Base-by-base conservation (phyloP, 1,140 invertebrate genomes). In the Cydia amplana region DNA sequence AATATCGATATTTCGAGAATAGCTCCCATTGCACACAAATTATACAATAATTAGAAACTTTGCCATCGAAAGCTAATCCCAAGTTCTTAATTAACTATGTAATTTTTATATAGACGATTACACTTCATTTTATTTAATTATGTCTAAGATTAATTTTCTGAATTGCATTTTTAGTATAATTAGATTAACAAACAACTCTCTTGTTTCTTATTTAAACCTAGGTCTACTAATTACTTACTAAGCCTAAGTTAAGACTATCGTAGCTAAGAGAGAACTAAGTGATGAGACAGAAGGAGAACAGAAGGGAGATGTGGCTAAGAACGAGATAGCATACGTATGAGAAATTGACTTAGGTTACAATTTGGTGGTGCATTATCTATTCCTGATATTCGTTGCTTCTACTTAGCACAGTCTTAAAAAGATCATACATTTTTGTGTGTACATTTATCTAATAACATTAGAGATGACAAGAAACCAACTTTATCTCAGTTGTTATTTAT, bases 131-230 rank as follows among this genome's bases (percentile, higher is more conserved):
- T 88, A 83, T 84, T 88, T 88, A 83, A 84, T 86, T 85, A 87
- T 84, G 82, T 85, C 89, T 92, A 90, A 87, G 85, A 83, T 88
- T 91, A 91, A 88, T 83, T 83, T 86, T 92, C 90, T 91, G 90
- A 91, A 92, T 90, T 90, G 89, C 89, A 90, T 85, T 90, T 90
- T 88, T 90, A 88, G 89, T 81, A 83, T 89, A 85, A 70, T 70
- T 85, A 87, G 85, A 85, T 92, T 90, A 92, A 91, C 90, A 91
- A 92, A 89, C 90, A 92, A 92, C 87, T 92, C 90, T 87, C 82
- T 85, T 86, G 81, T 85, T 87, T 85, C 83, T 86, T 86, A 84
- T 89, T 89, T 87, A 88, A 78, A 78, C 82, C 82, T 90, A 89
- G 79, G 73, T 79, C 88, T 91, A 91, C 87, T 25, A 65, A 79